Evolutionary conservation across 2,797 vertebrate genomes (phyloP), one percentile per base, ranked within the genome.

Genomic region (Huso huso): DNA sequence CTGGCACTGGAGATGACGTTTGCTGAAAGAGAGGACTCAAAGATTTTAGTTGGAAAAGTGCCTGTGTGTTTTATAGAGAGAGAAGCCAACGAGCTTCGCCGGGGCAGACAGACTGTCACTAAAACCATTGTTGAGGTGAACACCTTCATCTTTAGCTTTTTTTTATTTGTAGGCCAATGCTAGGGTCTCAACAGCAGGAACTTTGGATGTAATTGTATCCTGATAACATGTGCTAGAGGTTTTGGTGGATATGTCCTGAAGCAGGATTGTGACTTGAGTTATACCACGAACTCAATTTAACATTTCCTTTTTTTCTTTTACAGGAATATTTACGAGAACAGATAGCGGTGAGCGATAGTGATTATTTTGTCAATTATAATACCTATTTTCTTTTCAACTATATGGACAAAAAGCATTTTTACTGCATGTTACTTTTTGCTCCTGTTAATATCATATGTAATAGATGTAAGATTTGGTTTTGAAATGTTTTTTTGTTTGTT

Each of bases 301-400:
- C 6, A 37, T 62, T 62, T 66, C 12, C 49, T 51, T 23, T 78
- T 78, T 81, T 74, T 64, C 8, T 78, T 82, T 81, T 15, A n/a
- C 74, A 99, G 97, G 96, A 96, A 70, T 91, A 95, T 74, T 88
- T 99, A 75, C 89, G 78, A 80, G 96, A 98, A 81, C 93, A 96
- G 83, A 86, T 92, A 74, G 93, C 97, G 93, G 97, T 97, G 76
- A 86, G 84, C 65, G 60, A 48, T 57, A 2, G 61, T 18, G n/a
- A 55, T 9, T n/a, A 23, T 23, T 62, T 23, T 37, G 18, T 62
- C 23, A 62, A 37, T 37, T 37, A 37, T 37, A 37, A 37, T 37
- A 37, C 23, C 23, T 3, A 37, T 37, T 37, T 37, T 37, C 23
- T 37, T 37, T 37, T 37, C 23, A 37, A 37, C 23, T 4, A 37